phyloP scores from a whole-genome alignment of 1,140 invertebrate genomes.

The Caerostris extrusa region DNA sequence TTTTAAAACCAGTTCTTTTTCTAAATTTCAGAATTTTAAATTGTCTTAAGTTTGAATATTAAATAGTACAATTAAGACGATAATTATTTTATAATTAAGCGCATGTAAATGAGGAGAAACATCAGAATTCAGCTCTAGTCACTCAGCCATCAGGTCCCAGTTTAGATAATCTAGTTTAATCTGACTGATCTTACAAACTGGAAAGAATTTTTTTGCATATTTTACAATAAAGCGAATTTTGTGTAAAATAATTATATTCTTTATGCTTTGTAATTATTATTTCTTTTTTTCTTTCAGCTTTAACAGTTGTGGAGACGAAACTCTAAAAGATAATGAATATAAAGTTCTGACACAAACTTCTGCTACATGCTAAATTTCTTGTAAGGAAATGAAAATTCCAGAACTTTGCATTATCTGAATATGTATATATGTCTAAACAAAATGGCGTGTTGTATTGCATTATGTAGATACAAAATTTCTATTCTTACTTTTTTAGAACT shows the following conservation, averaged over 20 bases:
- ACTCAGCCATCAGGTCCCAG: background rate
- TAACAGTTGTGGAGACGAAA: slow-evolving; percentile 38
- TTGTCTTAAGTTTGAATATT: too few species aligned
- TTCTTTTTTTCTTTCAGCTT: slow-evolving; percentile 29
- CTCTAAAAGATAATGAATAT: slow-evolving; percentile 54
- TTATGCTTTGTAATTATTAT: background rate
- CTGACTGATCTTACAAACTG: background rate
- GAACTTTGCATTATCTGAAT: background rate
- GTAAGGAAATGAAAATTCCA: too few species aligned
- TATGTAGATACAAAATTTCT: background rate
- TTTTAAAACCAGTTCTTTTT: too few species aligned
- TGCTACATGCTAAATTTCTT: background rate
- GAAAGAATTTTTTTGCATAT: background rate
- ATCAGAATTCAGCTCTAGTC: too few species aligned
- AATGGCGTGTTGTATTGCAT: background rate
- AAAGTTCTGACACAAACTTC: slow-evolving; percentile 25
- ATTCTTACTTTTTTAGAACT: too few species aligned
- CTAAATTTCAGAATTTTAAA: too few species aligned
- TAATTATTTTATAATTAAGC: too few species aligned
- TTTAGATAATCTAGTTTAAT: background rate
- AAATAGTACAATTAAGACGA: too few species aligned
- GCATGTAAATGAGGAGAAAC: too few species aligned
- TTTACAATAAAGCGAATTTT: background rate
- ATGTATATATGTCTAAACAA: background rate
- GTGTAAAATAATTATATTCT: background rate